phyloP scores from a whole-genome alignment of 2,888 invertebrate genomes.

The Hecatera dysodea region DNA sequence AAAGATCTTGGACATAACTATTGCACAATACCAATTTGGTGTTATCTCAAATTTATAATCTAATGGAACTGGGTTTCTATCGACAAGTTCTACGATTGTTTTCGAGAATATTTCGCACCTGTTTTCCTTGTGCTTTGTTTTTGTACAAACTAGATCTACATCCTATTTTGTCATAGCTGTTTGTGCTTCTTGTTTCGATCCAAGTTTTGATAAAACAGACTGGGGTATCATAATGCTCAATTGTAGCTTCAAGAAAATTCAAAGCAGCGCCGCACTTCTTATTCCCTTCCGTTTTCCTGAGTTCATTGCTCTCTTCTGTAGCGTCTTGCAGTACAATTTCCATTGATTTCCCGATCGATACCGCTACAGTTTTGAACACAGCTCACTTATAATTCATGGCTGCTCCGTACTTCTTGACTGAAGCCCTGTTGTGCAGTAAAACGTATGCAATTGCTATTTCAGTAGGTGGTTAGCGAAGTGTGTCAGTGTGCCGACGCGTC shows the following conservation, averaged over 20 bases:
- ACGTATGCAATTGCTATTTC: conserved; percentile 82
- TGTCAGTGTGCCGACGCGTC: conserved; percentile 86
- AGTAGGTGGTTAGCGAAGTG: conserved; percentile 77
- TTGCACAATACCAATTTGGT: conserved; percentile 47
- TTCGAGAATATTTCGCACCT: conserved; percentile 48
- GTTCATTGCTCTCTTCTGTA: conserved; percentile 34
- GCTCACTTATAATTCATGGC: conserved; percentile 48
- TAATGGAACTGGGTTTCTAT: conserved; percentile 45
- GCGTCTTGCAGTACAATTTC: conserved; percentile 22
- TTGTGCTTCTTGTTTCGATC: conserved; percentile 25
- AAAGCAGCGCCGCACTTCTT: neutral
- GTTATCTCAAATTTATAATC: conserved; percentile 52
- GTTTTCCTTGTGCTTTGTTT: conserved; percentile 57
- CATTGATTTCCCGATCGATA: conserved; percentile 38
- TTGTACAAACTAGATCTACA: conserved; percentile 45
- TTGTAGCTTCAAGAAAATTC: conserved; percentile 2
- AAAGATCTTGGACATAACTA: conserved; percentile 45
- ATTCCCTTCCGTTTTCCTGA: conserved; percentile 30
- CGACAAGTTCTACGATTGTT: conserved; percentile 41
- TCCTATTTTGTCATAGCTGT: conserved; percentile 32
- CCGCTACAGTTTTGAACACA: conserved; percentile 24
- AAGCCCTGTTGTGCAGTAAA: conserved; percentile 67
- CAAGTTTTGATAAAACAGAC: conserved; percentile 6
- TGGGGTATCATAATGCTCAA: neutral
- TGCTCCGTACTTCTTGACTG: conserved; percentile 37